These are phyloP conservation scores for Cavia porcellus DNA, from an alignment of 2,113 vertebrate genomes.

Conservation along the genomic window DNA sequence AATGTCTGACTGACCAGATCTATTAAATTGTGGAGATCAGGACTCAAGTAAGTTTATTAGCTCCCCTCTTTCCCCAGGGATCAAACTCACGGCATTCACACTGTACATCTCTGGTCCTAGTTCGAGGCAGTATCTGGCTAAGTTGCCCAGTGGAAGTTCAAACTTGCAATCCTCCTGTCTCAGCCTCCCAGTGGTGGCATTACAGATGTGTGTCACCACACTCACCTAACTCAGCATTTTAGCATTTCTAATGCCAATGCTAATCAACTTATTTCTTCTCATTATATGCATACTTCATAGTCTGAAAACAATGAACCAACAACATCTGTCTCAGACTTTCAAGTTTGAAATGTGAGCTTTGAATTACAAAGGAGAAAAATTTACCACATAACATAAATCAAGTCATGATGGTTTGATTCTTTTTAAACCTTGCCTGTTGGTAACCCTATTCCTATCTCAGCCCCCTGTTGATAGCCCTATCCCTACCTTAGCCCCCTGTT, in stretches of 20 bases:
- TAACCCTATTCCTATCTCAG: too few species aligned
- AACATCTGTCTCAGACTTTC: background rate
- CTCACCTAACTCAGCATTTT: background rate
- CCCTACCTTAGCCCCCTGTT: too few species aligned
- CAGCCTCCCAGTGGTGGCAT: background rate
- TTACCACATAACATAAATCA: slow-evolving; percentile 8
- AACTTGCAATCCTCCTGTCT: background rate
- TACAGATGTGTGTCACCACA: background rate
- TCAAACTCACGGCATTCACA: background rate
- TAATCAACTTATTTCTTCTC: background rate
- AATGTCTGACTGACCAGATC: background rate
- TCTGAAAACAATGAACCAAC: background rate
- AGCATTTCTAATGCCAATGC: background rate
- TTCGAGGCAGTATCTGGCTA: background rate
- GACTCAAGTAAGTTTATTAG: slow-evolving; percentile 3
- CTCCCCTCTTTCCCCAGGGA: too few species aligned
- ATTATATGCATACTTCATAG: background rate
- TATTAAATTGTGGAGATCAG: slow-evolving; percentile 3
- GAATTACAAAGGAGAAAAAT: slow-evolving; percentile 52
- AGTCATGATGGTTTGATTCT: background rate
- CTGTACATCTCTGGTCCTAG: background rate
- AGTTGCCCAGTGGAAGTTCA: background rate
- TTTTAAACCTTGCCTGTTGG: slow-evolving; percentile 36
- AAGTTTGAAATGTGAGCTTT: background rate
- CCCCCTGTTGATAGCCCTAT: too few species aligned